Evolutionary conservation across 2,888 invertebrate genomes (phyloP), one percentile per base, ranked within the genome.

Genomic region (Craniophora ligustri): DNA sequence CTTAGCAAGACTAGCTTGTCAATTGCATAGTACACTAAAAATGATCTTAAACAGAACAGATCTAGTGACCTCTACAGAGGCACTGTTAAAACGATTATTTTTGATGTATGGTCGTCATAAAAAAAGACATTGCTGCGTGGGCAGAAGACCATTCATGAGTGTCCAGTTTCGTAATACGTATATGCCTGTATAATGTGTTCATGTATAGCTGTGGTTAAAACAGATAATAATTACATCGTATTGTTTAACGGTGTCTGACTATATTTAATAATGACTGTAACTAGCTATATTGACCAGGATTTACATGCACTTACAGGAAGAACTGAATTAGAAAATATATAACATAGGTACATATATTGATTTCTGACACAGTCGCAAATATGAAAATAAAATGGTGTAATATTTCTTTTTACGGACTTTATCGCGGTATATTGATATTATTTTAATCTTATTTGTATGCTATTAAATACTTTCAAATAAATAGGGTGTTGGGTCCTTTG

Each of bases 11-110:
- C n/a, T n/a, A n/a, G 38, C 42, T 48, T 39, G 45, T 46, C 28
- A 44, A 21, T 35, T 63, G 38, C 41, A 54, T 31, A 48, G 46
- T 28, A 51, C 50, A 58, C 51, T 57, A 35, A 61, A n/a, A 55
- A 42, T 57, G 21, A 38, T 7, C 2, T 21, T 26, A 57, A 71
- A 76, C 51, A 50, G 45, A 41, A 57, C 31, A 66, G 55, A 76
- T 72, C 69, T 55, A 63, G 46, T 78, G 83, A 85, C 86, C 86
- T 86, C 79, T 82, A 82, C 81, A 72, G 58, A 67, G 75, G 78
- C 84, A 72, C 78, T 89, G 91, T 75, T 88, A 87, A 85, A 91
- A 82, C 85, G 85, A 91, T 92, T 91, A 92, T 87, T 86, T 87
- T 84, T 68, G 83, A 72, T 68, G 70, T 70, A 64, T 58, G 42